Evolutionary conservation across 2,888 invertebrate genomes (phyloP).

Genomic region (Heteromyza rotundicornis): DNA sequence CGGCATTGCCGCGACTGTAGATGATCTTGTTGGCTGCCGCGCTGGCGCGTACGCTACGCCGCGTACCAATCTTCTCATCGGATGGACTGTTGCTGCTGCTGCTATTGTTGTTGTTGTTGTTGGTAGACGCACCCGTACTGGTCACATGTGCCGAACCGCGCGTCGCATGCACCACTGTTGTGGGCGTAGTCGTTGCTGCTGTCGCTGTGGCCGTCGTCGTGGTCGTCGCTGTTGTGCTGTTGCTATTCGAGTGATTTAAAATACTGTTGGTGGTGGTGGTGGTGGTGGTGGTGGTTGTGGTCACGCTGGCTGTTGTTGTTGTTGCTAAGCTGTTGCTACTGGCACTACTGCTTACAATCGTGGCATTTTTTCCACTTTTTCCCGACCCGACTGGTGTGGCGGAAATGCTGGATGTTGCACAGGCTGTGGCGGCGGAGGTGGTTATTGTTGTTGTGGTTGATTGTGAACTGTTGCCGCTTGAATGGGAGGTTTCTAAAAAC

Average conservation of each 20-base stretch:
- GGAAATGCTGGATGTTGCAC: not conserved
- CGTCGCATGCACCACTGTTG: conserved; percentile 43
- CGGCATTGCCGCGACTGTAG: conserved; percentile 52
- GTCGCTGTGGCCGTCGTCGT: conserved; percentile 12
- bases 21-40: conserved; percentile 61
- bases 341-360: not conserved
- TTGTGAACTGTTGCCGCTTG: conserved; percentile 7
- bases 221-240: conserved; percentile 15
- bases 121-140: conserved; percentile 35
- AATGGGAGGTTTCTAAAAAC: not conserved
- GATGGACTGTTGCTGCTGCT: conserved; percentile 39
- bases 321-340: conserved; percentile 11
- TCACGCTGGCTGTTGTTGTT: conserved; percentile 18
- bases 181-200: conserved; percentile 7
- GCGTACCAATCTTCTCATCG: conserved; percentile 66
- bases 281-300: not conserved
- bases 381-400: not conserved
- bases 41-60: conserved; percentile 66
- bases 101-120: conserved; percentile 33
- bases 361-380: not conserved
- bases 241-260: conserved; percentile 11
- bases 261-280: conserved; percentile 7
- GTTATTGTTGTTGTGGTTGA: conserved; percentile 10
- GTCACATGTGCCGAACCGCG: conserved; percentile 41
- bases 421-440: conserved; percentile 4